Evolutionary conservation across 2,888 invertebrate species (phyloP).

Genomic region (Drosophila putrida): DNA sequence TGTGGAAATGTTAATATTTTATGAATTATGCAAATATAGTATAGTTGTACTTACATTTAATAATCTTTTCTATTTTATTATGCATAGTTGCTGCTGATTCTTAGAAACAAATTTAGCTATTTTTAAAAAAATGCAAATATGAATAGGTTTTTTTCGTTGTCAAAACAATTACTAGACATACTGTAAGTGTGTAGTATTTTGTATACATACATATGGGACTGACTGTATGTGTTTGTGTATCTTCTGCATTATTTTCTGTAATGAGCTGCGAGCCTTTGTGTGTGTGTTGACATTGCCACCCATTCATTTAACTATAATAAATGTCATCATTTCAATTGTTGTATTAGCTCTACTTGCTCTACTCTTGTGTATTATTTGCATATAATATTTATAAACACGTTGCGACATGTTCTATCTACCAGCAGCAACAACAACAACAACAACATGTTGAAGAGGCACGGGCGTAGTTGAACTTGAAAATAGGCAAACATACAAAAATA

Average conservation of each 20-base stretch:
- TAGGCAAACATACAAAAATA: constrained; percentile 16
- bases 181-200: background rate
- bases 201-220: too few species aligned
- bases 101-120: too few species aligned
- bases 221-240: constrained; percentile 34
- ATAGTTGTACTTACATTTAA: too few species aligned
- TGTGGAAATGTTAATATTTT: too few species aligned
- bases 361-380: constrained; percentile 37
- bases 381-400: constrained; percentile 48
- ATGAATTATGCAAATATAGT: too few species aligned
- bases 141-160: background rate
- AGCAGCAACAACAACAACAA: constrained; percentile 21
- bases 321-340: constrained; percentile 66
- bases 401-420: constrained; percentile 19
- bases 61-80: too few species aligned
- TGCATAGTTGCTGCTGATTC: too few species aligned
- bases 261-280: constrained; percentile 39
- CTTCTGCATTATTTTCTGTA: constrained; percentile 61
- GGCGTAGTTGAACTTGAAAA: constrained; percentile 56
- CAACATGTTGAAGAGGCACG: constrained; percentile 25
- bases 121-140: background rate
- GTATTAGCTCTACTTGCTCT: constrained; percentile 29
- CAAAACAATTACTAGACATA: background rate
- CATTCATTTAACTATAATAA: constrained; percentile 54
- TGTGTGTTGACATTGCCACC: constrained; percentile 64